Evolutionary conservation across 1,140 invertebrate genomes (phyloP).

Genomic region (Euborellia annulipes): DNA sequence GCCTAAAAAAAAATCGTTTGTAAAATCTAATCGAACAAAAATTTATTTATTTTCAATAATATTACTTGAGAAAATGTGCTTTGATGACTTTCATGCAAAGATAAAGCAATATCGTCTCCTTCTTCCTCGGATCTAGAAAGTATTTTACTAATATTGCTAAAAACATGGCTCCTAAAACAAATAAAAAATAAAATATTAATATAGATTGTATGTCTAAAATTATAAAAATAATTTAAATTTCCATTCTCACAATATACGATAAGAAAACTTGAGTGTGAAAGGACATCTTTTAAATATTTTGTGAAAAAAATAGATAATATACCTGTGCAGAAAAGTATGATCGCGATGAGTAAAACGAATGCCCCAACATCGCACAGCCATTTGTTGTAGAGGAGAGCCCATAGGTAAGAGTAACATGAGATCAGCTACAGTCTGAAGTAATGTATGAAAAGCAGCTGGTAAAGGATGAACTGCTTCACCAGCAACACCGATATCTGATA

Average conservation of each 20-base stretch:
- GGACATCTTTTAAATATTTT: conserved; percentile 12
- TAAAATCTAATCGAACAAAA: not conserved
- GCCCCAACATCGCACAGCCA: conserved; percentile 87
- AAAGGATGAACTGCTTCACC: conserved; percentile 64
- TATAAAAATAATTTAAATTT: not conserved
- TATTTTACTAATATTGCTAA: conserved; percentile 92
- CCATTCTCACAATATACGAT: conserved; percentile 1
- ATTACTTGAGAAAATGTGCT: conserved; percentile 26
- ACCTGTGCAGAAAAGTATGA: conserved; percentile 84
- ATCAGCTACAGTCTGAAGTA: conserved; percentile 83
- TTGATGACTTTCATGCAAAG: conserved; percentile 43
- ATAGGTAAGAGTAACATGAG: conserved; percentile 79
- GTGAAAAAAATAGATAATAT: conserved; percentile 8
- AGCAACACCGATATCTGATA: conserved; percentile 62
- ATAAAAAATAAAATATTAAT: conserved; percentile 3
- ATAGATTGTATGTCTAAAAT: not conserved
- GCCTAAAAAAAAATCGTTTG: conserved; percentile 21
- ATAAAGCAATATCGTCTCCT: conserved; percentile 36
- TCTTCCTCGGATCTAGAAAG: conserved; percentile 82
- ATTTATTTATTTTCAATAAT: not conserved
- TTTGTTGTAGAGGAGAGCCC: conserved; percentile 74
- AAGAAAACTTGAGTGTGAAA: conserved; percentile 1
- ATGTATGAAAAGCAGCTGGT: conserved; percentile 66
- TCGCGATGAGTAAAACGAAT: conserved; percentile 75
- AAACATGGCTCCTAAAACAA: conserved; percentile 60